Conservation (phyloP, 53 echinoderm and acorn worm species). For the Actinopyga echinites region DNA sequence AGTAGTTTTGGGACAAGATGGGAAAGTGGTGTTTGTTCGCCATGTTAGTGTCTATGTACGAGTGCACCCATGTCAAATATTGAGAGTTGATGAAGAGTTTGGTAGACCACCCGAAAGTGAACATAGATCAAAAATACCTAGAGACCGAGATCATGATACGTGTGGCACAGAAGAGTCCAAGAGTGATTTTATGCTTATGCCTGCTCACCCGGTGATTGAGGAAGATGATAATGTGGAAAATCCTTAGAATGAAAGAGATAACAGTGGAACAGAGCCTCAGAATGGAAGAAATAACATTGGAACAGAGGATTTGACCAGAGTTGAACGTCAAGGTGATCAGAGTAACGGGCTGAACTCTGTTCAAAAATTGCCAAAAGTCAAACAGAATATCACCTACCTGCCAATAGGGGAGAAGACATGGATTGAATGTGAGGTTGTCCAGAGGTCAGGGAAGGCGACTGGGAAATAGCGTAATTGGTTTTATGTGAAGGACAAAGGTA, state of each 20-base stretch:
- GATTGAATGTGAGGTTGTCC: too few relatives aligned
- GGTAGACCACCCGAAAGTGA: not conserved
- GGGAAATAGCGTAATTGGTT: too few relatives aligned
- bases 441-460: too few relatives aligned
- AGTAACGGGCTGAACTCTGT: too few relatives aligned
- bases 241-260: not conserved
- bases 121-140: not conserved
- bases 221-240: not conserved
- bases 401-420: too few relatives aligned
- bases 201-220: not conserved
- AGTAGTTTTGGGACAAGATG: not conserved
- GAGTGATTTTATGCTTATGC: not conserved
- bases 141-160: not conserved
- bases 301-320: too few relatives aligned
- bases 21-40: not conserved
- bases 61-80: not conserved
- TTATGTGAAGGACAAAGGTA: too few relatives aligned
- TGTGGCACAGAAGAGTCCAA: not conserved
- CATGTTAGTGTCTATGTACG: not conserved
- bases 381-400: too few relatives aligned
- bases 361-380: too few relatives aligned
- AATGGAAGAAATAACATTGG: too few relatives aligned
- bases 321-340: too few relatives aligned
- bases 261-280: too few relatives aligned
- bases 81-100: not conserved